phyloP scores from a whole-genome alignment of 1,140 invertebrate species.

The Drosophila fuyamai region DNA sequence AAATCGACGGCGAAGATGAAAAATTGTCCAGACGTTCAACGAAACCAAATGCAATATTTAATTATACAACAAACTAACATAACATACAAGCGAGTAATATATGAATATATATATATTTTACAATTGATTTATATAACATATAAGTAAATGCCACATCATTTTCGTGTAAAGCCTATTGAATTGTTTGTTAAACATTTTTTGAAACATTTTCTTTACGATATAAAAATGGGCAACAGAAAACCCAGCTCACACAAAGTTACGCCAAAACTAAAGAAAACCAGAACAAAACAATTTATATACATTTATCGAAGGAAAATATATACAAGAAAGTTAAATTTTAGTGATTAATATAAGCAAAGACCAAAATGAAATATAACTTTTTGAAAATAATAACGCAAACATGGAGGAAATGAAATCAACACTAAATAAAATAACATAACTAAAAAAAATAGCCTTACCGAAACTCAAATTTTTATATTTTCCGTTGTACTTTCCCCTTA shows the following conservation, averaged over 20 bases:
- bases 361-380: conserved; percentile 58
- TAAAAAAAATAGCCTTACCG: conserved; percentile 54
- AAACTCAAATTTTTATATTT: conserved; percentile 21
- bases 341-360: conserved; percentile 70
- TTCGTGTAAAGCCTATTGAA: conserved; percentile 69
- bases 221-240: conserved; percentile 15
- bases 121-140: conserved; percentile 73
- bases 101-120: conserved; percentile 55
- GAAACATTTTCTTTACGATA: conserved; percentile 66
- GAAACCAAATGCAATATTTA: conserved; percentile 83
- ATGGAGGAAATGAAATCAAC: conserved; percentile 20
- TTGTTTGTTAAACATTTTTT: conserved; percentile 77
- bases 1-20: conserved; percentile 26
- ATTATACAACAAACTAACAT: conserved; percentile 69
- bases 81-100: conserved; percentile 36
- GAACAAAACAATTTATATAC: conserved; percentile 61
- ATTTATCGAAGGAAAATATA: conserved; percentile 57
- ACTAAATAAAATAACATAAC: conserved; percentile 10
- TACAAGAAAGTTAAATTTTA: conserved; percentile 52
- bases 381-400: conserved; percentile 34
- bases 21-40: conserved; percentile 81
- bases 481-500: conserved; percentile 11
- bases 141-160: conserved; percentile 67
- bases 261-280: conserved; percentile 30
- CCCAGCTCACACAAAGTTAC: conserved; percentile 62